Conservation (phyloP, 2,113 vertebrate species). For the Calidris pygmaea region DNA sequence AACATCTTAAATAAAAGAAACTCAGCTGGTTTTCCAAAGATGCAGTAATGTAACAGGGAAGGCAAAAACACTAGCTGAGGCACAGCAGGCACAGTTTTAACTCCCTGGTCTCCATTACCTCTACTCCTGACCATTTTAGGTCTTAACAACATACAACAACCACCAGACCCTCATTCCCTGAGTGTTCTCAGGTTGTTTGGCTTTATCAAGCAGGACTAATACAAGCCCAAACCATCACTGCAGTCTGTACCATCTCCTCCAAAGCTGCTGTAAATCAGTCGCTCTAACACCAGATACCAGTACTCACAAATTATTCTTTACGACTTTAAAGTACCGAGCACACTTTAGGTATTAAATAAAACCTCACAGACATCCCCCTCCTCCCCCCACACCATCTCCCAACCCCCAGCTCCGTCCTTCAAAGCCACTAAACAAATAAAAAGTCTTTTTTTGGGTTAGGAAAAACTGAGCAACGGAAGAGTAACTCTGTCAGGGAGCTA, state of each 20-base stretch:
- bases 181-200: not conserved
- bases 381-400: not conserved
- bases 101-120: not conserved
- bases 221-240: fast-evolving
- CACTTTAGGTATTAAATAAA: not conserved
- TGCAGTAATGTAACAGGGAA: not conserved
- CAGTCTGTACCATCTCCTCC: not conserved
- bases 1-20: not conserved
- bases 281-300: not conserved
- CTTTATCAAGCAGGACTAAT: not conserved
- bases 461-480: not conserved
- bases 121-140: not conserved
- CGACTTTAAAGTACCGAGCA: not conserved
- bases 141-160: not conserved
- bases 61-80: not conserved
- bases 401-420: not conserved
- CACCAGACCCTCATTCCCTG: fast-evolving
- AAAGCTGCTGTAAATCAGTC: not conserved
- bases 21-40: not conserved
- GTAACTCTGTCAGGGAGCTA: not conserved
- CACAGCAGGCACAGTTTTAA: too few relatives aligned
- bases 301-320: not conserved
- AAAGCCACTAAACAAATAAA: not conserved
- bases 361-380: not conserved
- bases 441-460: not conserved